Evolutionary conservation across 2,113 vertebrate species (phyloP).

Genomic region (Stegastes partitus): DNA sequence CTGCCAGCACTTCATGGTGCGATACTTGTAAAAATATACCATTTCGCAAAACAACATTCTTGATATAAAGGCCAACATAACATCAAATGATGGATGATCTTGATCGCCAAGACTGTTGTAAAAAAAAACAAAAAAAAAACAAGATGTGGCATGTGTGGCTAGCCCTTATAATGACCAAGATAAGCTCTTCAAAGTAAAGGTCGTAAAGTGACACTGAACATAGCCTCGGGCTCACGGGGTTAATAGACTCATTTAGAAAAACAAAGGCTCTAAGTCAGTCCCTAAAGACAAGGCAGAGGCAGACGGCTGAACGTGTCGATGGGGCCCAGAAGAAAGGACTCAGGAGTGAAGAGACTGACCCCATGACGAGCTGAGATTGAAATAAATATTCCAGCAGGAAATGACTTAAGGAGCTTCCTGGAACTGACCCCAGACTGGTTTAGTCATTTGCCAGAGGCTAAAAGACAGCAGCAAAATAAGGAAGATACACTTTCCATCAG

Average conservation of each 20-base stretch:
- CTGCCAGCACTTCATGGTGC: too few relatives aligned
- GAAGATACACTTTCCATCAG: conserved; percentile 44
- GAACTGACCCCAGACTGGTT: conserved; percentile 67
- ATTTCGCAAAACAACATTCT: too few relatives aligned
- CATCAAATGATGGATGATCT: too few relatives aligned
- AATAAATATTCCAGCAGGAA: conserved; percentile 80
- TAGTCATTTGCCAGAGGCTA: conserved; percentile 69
- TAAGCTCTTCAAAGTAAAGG: too few relatives aligned
- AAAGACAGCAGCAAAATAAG: conserved; percentile 44
- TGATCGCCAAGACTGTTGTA: too few relatives aligned
- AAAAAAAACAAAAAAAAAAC: too few relatives aligned
- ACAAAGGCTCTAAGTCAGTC: neutral
- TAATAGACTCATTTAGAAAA: neutral
- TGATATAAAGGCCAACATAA: too few relatives aligned
- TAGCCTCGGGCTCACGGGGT: too few relatives aligned
- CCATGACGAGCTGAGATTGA: conserved; percentile 73
- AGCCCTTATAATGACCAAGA: too few relatives aligned
- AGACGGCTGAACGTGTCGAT: conserved; percentile 27
- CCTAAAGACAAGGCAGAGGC: conserved; percentile 34
- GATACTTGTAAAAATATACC: too few relatives aligned
- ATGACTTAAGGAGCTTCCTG: conserved; percentile 75
- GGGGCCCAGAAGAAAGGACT: conserved; percentile 44
- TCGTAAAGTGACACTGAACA: too few relatives aligned
- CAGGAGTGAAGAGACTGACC: conserved; percentile 32
- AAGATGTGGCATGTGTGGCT: too few relatives aligned